Base-by-base conservation (phyloP, 1,140 invertebrate species). In the Odontomachus brunneus region DNA sequence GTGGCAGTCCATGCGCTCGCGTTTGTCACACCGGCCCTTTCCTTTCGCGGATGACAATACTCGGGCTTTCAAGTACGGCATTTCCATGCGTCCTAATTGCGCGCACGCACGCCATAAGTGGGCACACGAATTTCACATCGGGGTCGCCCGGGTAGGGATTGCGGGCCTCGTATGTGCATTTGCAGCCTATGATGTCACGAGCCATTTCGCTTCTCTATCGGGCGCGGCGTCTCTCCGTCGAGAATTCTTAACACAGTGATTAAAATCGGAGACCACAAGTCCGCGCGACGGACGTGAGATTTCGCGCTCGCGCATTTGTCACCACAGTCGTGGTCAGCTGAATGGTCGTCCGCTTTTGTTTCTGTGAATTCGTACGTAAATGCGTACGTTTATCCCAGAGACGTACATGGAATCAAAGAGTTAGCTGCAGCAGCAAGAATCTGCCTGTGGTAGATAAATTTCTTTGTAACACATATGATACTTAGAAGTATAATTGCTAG, bases 181-280 rank as follows among this genome's bases (percentile, higher is more conserved):
- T 90, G 76, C 87, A 88, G 89, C 29, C 80, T 17, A 82, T 92
- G 91, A 91, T 90, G 91, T 92, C 91, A 92, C 38, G 85, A 69
- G 71, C 80, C 57, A 83, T 90, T 90, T 91, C 73, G 87, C 65
- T 86, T 62, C 26, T 49, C 67, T 74, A 74, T 59, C n/a, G 62
- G 22, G 15, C 7, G 11, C 59, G 29, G 19, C 66, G 26, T 5
- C 59, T 33, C 24, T n/a, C 7, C 33, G 5, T 1, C 11, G 7
- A 55, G 71, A 73, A 83, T 84, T 15, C 73, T 78, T 84, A 57
- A 86, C 66, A 67, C 49, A 48, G 29, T 19, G 82, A 84, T 88
- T 81, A 88, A 84, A 84, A 88, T 84, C 48, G 57, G 29, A 55
- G 57, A 60, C 38, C 22, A n/a, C n/a, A 83, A 83, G 57, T 19